These are phyloP conservation scores for Pseudoips prasinana DNA, from an alignment of 2,888 invertebrate genomes.

Conservation along the genomic window DNA sequence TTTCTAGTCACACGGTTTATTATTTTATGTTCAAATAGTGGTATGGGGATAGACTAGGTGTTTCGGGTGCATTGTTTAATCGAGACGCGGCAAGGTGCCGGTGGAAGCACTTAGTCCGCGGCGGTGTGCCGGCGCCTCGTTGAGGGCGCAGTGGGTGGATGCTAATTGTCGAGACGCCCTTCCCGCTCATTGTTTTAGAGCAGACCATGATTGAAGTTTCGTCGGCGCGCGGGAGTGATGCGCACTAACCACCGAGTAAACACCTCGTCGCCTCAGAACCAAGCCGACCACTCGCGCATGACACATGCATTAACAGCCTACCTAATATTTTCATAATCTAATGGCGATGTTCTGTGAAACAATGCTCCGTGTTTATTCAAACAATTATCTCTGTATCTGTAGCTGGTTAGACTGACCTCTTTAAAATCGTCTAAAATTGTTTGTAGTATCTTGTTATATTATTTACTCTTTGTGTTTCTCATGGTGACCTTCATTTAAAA, in stretches of 20 bases:
- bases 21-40: constrained; percentile 47
- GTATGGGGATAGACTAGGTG: constrained; percentile 32
- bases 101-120: constrained; percentile 62
- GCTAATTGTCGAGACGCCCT: constrained; percentile 78
- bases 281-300: constrained; percentile 66
- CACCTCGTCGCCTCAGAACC: constrained; percentile 58
- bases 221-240: constrained; percentile 65
- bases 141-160: constrained; percentile 71
- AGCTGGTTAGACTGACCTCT: constrained; percentile 78
- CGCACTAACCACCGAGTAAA: constrained; percentile 73
- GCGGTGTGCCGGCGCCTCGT: constrained; percentile 60
- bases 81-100: constrained; percentile 54
- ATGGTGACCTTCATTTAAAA: constrained; percentile 42
- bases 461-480: constrained; percentile 43
- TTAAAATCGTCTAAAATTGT: constrained; percentile 77
- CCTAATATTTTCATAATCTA: constrained; percentile 82
- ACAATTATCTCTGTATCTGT: constrained; percentile 75
- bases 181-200: constrained; percentile 81
- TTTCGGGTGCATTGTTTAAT: constrained; percentile 49
- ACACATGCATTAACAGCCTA: constrained; percentile 79
- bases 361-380: constrained; percentile 73
- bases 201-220: constrained; percentile 79
- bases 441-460: constrained; percentile 57
- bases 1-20: constrained; percentile 50
- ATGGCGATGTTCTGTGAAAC: constrained; percentile 82